Conservation (phyloP, 1,140 invertebrate species). For the Callitettix versicolor region DNA sequence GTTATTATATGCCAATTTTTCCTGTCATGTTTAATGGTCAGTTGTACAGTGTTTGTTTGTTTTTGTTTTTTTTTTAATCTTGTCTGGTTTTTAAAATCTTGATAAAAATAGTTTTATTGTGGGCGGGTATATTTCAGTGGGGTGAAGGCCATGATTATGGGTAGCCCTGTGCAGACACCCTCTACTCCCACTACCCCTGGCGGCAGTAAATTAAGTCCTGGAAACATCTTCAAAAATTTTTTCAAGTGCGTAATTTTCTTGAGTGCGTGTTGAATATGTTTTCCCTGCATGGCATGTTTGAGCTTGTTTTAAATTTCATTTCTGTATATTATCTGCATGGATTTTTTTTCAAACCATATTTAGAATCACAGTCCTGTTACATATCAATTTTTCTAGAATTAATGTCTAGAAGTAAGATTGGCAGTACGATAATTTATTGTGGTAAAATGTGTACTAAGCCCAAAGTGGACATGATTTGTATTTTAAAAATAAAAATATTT, state of each 20-base stretch:
- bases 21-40: no score
- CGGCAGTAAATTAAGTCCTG: conserved; percentile 64
- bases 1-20: no score
- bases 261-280: conserved; percentile 11
- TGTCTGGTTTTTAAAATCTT: no score
- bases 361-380: not conserved
- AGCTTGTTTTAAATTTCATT: conserved; percentile 3
- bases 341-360: not conserved
- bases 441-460: no score
- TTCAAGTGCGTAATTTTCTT: conserved; percentile 61
- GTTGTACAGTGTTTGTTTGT: no score
- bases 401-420: no score
- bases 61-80: no score
- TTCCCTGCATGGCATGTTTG: conserved; percentile 7
- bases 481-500: no score
- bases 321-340: not conserved
- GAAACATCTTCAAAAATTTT: conserved; percentile 89
- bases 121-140: conserved; percentile 27
- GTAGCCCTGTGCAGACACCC: conserved; percentile 36
- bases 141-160: conserved; percentile 38
- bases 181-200: conserved; percentile 45
- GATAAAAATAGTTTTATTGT: not conserved
- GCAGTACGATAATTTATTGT: no score
- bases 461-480: no score
- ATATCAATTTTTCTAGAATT: no score